Evolutionary conservation across 2,113 vertebrate species (phyloP).

Genomic region (Oxygymnocypris stewartii): DNA sequence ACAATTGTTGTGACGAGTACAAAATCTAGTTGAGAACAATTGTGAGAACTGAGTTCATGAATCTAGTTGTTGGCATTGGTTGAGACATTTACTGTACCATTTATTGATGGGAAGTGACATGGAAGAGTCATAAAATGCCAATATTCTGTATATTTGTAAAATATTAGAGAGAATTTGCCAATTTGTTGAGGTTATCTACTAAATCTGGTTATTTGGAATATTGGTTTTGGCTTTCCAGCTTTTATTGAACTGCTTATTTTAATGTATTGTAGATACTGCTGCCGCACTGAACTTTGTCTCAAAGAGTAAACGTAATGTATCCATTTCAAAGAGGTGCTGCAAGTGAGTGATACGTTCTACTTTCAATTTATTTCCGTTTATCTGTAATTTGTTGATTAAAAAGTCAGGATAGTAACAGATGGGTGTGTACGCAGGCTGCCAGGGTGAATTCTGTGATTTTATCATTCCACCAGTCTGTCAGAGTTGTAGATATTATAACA

Average conservation of each 20-base stretch:
- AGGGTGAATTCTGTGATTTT: not conserved
- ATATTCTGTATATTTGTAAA: not conserved
- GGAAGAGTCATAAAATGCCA: not conserved
- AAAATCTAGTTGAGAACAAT: too few relatives aligned
- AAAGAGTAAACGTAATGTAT: not conserved
- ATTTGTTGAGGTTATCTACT: not conserved
- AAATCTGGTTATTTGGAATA: not conserved
- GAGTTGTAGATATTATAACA: constrained; percentile 10
- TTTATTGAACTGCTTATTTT: constrained; percentile 1
- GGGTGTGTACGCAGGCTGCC: not conserved
- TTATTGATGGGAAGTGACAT: not conserved
- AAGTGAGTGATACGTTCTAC: not conserved
- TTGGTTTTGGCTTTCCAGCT: not conserved
- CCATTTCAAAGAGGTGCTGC: not conserved
- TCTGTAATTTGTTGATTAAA: constrained; percentile 34
- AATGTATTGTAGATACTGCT: not conserved
- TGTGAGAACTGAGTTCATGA: too few relatives aligned
- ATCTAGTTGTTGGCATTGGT: not conserved
- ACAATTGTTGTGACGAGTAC: too few relatives aligned
- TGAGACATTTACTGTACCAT: not conserved
- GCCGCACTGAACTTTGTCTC: not conserved
- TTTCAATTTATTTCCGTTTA: not conserved
- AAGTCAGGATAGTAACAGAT: constrained; percentile 15
- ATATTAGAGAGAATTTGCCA: too few relatives aligned
- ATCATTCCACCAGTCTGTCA: constrained; percentile 13